A percentile compares a stretch with the other conserved stretches of the same genome.
Evolutionary conservation across 1,140 invertebrate species (phyloP).

Genomic region (Aethina tumida): DNA sequence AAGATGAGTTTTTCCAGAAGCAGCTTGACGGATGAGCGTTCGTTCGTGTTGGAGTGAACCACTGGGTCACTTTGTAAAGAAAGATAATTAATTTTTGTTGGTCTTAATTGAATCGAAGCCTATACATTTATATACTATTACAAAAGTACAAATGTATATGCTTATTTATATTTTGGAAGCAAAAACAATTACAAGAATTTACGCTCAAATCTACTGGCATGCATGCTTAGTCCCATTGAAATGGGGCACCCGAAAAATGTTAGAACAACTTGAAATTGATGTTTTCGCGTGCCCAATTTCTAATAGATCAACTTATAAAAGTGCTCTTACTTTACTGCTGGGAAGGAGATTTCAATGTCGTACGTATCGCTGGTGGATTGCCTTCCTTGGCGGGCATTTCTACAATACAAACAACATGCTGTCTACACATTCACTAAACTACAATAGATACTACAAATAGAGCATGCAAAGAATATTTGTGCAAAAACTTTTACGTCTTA

Average conservation of each 20-base stretch:
- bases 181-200: too few relatives aligned
- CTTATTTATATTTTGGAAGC: too few relatives aligned
- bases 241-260: too few relatives aligned
- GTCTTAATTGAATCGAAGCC: background rate
- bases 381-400: slow-evolving; percentile 48
- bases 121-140: too few relatives aligned
- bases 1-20: slow-evolving; percentile 79
- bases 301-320: too few relatives aligned
- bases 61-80: slow-evolving; percentile 72
- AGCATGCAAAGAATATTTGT: slow-evolving; percentile 11
- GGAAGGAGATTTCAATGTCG: slow-evolving; percentile 81
- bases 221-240: too few relatives aligned
- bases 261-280: too few relatives aligned
- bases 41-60: slow-evolving; percentile 74
- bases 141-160: too few relatives aligned
- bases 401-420: slow-evolving; percentile 36
- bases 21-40: slow-evolving; percentile 70
- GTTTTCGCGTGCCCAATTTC: too few relatives aligned
- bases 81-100: too few relatives aligned
- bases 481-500: too few relatives aligned
- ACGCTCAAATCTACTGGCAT: too few relatives aligned
- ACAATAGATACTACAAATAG: slow-evolving; percentile 9
- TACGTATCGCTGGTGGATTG: slow-evolving; percentile 70
- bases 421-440: slow-evolving; percentile 26
- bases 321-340: slow-evolving; percentile 78